Conservation (phyloP, 2,113 vertebrate species). For the Mugil cephalus region DNA sequence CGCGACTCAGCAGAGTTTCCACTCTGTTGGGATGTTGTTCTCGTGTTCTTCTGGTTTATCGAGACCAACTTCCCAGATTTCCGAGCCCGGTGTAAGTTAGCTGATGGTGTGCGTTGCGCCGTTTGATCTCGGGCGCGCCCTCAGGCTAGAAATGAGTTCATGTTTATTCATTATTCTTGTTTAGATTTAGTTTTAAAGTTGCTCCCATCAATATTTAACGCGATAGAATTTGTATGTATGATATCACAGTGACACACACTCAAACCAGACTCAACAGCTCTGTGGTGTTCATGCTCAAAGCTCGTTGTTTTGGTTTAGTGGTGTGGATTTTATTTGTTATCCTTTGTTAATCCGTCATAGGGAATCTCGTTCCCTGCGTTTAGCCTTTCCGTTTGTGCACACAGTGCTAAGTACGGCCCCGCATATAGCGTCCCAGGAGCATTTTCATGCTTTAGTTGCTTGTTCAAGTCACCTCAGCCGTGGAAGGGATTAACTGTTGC, state of each 20-base stretch:
- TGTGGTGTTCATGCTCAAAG: too few species aligned
- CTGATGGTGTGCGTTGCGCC: neutral
- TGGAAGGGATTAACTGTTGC: too few species aligned
- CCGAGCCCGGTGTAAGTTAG: slow-evolving; percentile 2
- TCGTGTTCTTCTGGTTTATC: slow-evolving; percentile 34
- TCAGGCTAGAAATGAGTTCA: neutral
- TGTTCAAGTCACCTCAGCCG: too few species aligned
- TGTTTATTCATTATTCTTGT: neutral
- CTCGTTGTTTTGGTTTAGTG: too few species aligned
- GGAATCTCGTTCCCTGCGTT: too few species aligned
- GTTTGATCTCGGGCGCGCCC: neutral
- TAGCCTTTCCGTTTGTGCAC: too few species aligned
- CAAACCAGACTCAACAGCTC: too few species aligned
- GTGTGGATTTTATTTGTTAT: too few species aligned
- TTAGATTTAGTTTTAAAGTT: neutral
- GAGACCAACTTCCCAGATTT: slow-evolving; percentile 38
- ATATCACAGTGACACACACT: neutral
- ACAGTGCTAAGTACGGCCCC: too few species aligned
- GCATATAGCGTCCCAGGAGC: too few species aligned
- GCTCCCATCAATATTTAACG: neutral
- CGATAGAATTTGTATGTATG: neutral
- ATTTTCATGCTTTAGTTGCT: too few species aligned
- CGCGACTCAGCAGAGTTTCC: slow-evolving; percentile 25
- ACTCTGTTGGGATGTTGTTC: slow-evolving; percentile 34
- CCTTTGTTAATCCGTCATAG: too few species aligned